Evolutionary conservation across 2,888 invertebrate genomes (phyloP).

Genomic region (Ferdinandea cuprea): DNA sequence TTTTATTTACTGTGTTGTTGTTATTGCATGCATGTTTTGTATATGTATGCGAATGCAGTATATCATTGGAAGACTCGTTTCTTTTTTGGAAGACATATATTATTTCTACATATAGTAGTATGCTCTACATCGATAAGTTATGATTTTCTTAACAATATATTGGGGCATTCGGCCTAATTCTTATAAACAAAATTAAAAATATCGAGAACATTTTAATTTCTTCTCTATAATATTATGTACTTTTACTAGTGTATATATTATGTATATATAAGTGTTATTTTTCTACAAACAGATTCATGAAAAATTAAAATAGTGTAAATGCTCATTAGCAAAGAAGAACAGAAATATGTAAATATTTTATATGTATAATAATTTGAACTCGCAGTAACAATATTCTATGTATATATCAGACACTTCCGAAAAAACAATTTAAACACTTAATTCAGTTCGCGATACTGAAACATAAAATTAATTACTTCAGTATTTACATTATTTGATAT

Average conservation of each 20-base stretch:
- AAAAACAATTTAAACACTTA: slow-evolving; percentile 24
- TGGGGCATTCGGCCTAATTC: slow-evolving; percentile 9
- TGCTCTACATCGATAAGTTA: slow-evolving; percentile 23
- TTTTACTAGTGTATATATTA: not conserved
- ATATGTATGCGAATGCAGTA: slow-evolving; percentile 28
- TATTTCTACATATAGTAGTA: slow-evolving; percentile 10
- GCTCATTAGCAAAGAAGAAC: slow-evolving; percentile 10
- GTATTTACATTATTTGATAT: slow-evolving; percentile 37
- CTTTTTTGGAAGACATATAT: slow-evolving; percentile 76
- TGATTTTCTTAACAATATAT: slow-evolving; percentile 24
- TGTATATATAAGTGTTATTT: not conserved
- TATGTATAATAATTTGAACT: slow-evolving; percentile 61
- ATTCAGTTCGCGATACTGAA: slow-evolving; percentile 33
- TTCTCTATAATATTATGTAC: slow-evolving; percentile 16
- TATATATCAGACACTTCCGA: slow-evolving; percentile 34
- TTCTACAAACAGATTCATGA: slow-evolving; percentile 12
- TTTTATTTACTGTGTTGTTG: slow-evolving; percentile 75
- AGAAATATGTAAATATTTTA: slow-evolving; percentile 16
- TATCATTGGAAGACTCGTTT: slow-evolving; percentile 73
- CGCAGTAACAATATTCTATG: slow-evolving; percentile 40
- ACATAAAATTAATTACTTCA: slow-evolving; percentile 11
- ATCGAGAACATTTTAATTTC: slow-evolving; percentile 18
- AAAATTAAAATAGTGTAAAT: slow-evolving; percentile 9
- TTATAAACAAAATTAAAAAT: slow-evolving; percentile 3
- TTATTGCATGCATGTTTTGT: slow-evolving; percentile 50